Evolutionary conservation across 2,888 invertebrate genomes (phyloP), one percentile per base, ranked within the genome.

Genomic region (Phengaris alcon): DNA sequence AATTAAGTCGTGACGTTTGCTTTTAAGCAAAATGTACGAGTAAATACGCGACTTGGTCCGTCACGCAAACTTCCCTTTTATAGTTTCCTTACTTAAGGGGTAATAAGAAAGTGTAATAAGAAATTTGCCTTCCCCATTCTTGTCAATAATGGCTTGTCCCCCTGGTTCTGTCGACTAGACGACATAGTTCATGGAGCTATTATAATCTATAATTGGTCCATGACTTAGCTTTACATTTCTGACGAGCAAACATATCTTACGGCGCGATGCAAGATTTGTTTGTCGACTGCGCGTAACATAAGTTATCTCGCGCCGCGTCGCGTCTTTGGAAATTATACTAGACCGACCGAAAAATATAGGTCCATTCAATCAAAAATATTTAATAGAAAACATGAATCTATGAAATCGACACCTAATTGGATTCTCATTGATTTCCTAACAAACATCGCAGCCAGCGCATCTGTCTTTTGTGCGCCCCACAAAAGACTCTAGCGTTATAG

Each of bases 401-500:
- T 64, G 35, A 64, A 64, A 64, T 64, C 64, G 64, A 64, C 64
- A 64, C 64, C 35, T 64, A 64, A 64, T 64, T 64, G 35, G 35
- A 64, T 64, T 44, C 64, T 64, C 64, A 64, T 64, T 64, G 64
- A 64, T 64, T 64, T 64, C 12, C 64, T 12, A 64, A 64, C 64
- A 44, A 48, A 48, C 48, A 48, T 48, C 12, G 52, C 10, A 9
- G 12, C 64, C 5, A 44, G 12, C 64, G 35, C 64, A 64, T 64
- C 64, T 44, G 64, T 64, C 64, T 64, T 64, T 64, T 64, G 64
- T 64, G 13, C 0, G 35, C 2, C 0, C 7, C 64, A 64, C 64
- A 64, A 64, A 64, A 64, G 64, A 64, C 15, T 7, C 35, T 12
- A 64, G 35, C 35, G 35, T 64, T 13, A 64, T 64, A 64, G 44